Evolutionary conservation across 2,888 invertebrate genomes (phyloP), one percentile per base, ranked within the genome.

Genomic region (Harpagoxenus sublaevis): DNA sequence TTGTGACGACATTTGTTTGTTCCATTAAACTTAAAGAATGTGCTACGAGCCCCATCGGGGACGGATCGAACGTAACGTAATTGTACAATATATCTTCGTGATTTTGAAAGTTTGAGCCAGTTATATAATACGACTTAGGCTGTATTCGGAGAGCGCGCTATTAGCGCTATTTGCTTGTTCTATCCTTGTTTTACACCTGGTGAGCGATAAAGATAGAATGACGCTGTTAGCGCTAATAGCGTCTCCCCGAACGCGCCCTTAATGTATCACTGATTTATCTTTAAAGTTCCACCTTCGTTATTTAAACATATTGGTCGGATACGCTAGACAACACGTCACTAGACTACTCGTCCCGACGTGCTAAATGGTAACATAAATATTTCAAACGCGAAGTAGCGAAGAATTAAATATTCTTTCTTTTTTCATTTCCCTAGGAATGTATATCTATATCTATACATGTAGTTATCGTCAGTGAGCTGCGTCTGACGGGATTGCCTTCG

Each of bases 361-460:
- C n/a, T 70, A 60, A 60, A 23, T 18, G 9, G 18, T 81, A 79
- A 79, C 53, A 9, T 39, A 15, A 65, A 57, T 23, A 15, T 78
- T 45, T 78, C 8, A 28, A 57, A 70, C 79, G 23, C 35, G 35
- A 35, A 35, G 35, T 79, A 70, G 28, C 18, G 39, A 73, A 53
- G 23, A 82, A 82, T 62, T 82, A 78, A 84, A 79, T 74, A 63
- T 83, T 62, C 42, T 18, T 48, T 42, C 23, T 31, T 42, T 31
- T 31, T 68, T 74, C 57, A 23, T 65, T 45, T 18, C 62, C 65
- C 90, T 89, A 90, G 91, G 91, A 93, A 93, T 93, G 91, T 65
- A 65, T 48, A 71, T 85, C 71, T 83, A 70, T 63, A 42, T 65
- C n/a, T 66, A 66, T 18, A 28, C 45, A 3, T 75, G 51, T 31